Base-by-base conservation (phyloP, 2,797 vertebrate species). In the Aldrovandia affinis region DNA sequence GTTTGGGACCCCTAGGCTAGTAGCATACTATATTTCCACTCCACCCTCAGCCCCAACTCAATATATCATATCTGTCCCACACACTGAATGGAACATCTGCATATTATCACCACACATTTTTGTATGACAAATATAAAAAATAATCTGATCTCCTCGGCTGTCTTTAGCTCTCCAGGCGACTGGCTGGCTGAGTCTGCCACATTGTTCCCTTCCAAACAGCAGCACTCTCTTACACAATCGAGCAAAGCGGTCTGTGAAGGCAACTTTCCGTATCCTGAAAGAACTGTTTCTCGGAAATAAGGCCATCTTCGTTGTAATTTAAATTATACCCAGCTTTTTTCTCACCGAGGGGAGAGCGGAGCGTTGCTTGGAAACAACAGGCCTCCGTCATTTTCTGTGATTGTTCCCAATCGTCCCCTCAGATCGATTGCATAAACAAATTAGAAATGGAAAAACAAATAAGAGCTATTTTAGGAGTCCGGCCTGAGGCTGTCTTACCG, bases 81-180 rank as follows among this genome's bases (percentile, higher is more conserved):
- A 30, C 52, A 18, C 15, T 25, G 52, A 50, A 30, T 52, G 9
- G 14, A 83, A 75, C 18, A 75, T 55, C 81, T 55, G 50, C 22
- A 83, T 59, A 57, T n/a, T 54, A 55, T 75, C 81, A 52, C 3
- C 61, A 42, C 1, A 63, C 4, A 30, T 61, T 30, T 80, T 81
- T 73, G 44, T 12, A 1, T 82, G 59, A 82, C 63, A 82, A 70
- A 70, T 73, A 20, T 73, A 87, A 83, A n/a, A 83, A 68, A 81
- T 92, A 90, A 92, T 92, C 88, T 79, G 89, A 92, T 92, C 87
- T 78, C 80, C 86, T 33, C 85, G 80, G 81, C 81, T 84, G 80
- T 89, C 80, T 87, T 90, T 91, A 90, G 89, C 80, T 86, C 81
- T 85, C 83, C 57, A 83, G 78, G 61, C 80, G 36, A 59, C 57